A percentile compares a stretch with the other conserved stretches of the same genome.
These are phyloP conservation scores for Hypomecis atomaria DNA, from an alignment of 2,888 invertebrate genomes.

Conservation along the genomic window DNA sequence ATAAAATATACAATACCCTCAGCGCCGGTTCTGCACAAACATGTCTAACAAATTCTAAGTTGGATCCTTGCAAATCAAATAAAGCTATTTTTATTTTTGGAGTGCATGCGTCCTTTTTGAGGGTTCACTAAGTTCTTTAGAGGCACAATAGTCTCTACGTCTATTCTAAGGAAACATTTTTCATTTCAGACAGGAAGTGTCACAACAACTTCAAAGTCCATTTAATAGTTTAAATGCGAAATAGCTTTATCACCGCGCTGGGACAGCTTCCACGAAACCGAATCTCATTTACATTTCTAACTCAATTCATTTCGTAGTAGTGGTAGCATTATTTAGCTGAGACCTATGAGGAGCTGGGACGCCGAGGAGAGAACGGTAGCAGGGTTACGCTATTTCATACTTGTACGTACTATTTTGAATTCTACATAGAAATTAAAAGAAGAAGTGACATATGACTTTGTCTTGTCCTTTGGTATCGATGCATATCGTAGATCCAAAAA, in stretches of 20 bases:
- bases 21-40: too few relatives aligned
- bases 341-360: slow-evolving; percentile 30
- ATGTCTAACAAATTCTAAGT: too few relatives aligned
- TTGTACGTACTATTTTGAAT: neutral
- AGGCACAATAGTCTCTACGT: neutral
- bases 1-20: slow-evolving; percentile 8
- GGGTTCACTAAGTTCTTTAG: too few relatives aligned
- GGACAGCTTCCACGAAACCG: slow-evolving; percentile 25
- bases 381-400: too few relatives aligned
- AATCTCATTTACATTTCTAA: slow-evolving; percentile 37
- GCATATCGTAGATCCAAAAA: too few relatives aligned
- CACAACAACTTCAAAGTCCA: slow-evolving; percentile 27
- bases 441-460: too few relatives aligned
- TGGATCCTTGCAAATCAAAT: too few relatives aligned
- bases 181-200: slow-evolving; percentile 20
- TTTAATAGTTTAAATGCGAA: slow-evolving; percentile 35
- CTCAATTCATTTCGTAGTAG: slow-evolving; percentile 39
- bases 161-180: slow-evolving; percentile 13
- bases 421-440: neutral
- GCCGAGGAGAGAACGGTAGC: slow-evolving; percentile 17
- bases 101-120: too few relatives aligned
- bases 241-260: slow-evolving; percentile 22
- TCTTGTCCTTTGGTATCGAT: too few relatives aligned
- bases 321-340: slow-evolving; percentile 37
- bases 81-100: too few relatives aligned